Percentiles rank a stretch among this genome's conserved stretches.
Conservation (phyloP, 2,888 invertebrate genomes). For the Mallateleia sp. region DNA sequence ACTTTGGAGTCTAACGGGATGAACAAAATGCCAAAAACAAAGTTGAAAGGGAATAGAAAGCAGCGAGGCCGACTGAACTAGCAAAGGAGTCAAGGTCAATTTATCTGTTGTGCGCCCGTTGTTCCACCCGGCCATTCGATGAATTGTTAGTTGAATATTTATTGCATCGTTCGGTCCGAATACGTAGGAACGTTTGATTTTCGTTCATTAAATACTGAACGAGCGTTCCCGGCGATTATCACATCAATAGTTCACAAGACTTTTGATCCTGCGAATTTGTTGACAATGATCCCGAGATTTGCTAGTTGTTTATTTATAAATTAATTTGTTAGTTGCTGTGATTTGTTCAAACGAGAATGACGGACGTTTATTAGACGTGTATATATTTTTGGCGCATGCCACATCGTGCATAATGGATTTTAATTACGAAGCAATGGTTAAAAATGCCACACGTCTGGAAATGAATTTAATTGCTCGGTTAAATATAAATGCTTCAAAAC, state of each 20-base stretch:
- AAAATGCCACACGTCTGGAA: too few species aligned
- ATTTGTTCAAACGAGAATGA: too few species aligned
- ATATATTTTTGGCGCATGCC: too few species aligned
- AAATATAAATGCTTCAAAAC: too few species aligned
- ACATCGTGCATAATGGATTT: too few species aligned
- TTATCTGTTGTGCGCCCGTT: slow-evolving; percentile 50
- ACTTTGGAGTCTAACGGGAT: too few species aligned
- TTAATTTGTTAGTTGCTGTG: too few species aligned
- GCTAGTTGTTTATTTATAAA: slow-evolving; percentile 21
- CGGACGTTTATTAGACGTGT: too few species aligned
- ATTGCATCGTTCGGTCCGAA: slow-evolving; percentile 19
- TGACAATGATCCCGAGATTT: slow-evolving; percentile 11
- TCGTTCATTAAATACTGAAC: slow-evolving; percentile 48
- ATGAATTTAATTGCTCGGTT: too few species aligned
- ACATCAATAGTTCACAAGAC: slow-evolving; percentile 44
- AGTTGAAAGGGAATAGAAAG: slow-evolving; percentile 67
- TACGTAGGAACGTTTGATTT: not conserved
- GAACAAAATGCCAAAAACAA: too few species aligned
- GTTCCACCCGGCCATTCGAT: slow-evolving; percentile 34
- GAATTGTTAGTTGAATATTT: slow-evolving; percentile 65
- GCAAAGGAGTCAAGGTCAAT: slow-evolving; percentile 68
- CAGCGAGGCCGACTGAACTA: slow-evolving; percentile 34
- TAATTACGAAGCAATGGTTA: too few species aligned
- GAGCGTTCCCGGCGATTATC: not conserved
- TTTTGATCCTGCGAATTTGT: slow-evolving; percentile 44